These are phyloP conservation scores for Marcusenius ussheri DNA, from an alignment of 2,113 vertebrate genomes.

Conservation along the genomic window DNA sequence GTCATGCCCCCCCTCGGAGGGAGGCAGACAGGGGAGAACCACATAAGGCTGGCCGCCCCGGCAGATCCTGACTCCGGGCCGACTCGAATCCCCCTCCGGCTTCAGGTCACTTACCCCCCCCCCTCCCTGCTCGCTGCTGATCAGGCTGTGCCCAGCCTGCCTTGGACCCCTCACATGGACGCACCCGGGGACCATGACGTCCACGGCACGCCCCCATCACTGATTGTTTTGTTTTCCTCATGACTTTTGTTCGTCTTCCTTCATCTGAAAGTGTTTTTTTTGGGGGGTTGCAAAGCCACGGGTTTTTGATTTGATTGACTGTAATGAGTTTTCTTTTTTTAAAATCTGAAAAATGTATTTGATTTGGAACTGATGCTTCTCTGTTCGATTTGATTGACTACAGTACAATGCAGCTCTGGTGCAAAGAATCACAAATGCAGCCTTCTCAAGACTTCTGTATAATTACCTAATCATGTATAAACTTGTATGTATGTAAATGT, in stretches of 20 bases:
- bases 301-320: slow-evolving; percentile 27
- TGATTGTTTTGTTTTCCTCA: background rate
- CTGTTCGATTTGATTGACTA: slow-evolving; percentile 3
- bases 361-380: slow-evolving; percentile 18
- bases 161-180: background rate
- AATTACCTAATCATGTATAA: slow-evolving; percentile 22
- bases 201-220: background rate
- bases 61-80: background rate
- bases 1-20: background rate
- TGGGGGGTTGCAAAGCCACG: slow-evolving; percentile 19
- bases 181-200: background rate
- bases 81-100: background rate
- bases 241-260: slow-evolving; percentile 25
- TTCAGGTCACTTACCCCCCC: background rate
- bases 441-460: background rate
- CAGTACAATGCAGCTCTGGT: background rate
- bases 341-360: slow-evolving; percentile 30
- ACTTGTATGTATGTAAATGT: slow-evolving; percentile 43
- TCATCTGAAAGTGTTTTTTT: slow-evolving; percentile 40
- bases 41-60: background rate
- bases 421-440: slow-evolving; percentile 1
- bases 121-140: background rate
- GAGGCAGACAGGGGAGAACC: background rate
- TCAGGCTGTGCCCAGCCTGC: background rate
- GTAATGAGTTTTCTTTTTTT: slow-evolving; percentile 33